Evolutionary conservation across 2,888 invertebrate species (phyloP).

Genomic region (Ophion costatus): DNA sequence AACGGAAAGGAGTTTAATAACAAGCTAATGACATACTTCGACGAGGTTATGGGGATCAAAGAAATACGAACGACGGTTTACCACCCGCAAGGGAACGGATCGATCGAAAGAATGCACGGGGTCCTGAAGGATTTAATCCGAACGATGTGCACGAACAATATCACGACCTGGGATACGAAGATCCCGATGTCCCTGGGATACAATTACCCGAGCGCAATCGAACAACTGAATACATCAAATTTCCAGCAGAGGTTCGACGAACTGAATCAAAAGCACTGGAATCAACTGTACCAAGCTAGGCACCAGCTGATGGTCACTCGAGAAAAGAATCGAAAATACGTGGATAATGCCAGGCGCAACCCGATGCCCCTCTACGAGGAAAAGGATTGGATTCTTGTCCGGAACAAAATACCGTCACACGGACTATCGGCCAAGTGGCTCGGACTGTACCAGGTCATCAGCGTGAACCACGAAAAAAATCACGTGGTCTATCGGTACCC

Average conservation of each 20-base stretch:
- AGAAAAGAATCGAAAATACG: constrained; percentile 1
- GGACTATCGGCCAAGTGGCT: constrained; percentile 29
- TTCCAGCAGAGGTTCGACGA: constrained; percentile 30
- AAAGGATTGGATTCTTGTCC: constrained; percentile 22
- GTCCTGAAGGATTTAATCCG: constrained; percentile 39
- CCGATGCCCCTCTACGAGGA: constrained; percentile 20
- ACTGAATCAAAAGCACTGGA: constrained; percentile 18
- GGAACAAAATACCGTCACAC: constrained; percentile 13
- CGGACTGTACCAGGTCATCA: constrained; percentile 12
- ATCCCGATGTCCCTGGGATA: no score
- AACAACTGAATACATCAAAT: constrained; percentile 21
- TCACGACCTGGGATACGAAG: constrained; percentile 34
- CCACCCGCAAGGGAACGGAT: constrained; percentile 44
- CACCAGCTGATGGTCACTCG: constrained; percentile 18
- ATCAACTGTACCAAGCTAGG: constrained; percentile 18
- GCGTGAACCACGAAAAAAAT: constrained; percentile 27
- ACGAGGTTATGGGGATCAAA: constrained; percentile 28
- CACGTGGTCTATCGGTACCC: constrained; percentile 19
- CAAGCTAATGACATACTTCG: constrained; percentile 39
- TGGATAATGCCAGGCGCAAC: constrained; percentile 14
- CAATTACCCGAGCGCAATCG: constrained; percentile 17
- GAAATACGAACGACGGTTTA: constrained; percentile 10
- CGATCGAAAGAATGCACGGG: constrained; percentile 43
- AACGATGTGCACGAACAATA: constrained; percentile 30
- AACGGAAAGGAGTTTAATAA: constrained; percentile 29